Conservation (phyloP, 2,888 invertebrate genomes). For the Phania funesta region DNA sequence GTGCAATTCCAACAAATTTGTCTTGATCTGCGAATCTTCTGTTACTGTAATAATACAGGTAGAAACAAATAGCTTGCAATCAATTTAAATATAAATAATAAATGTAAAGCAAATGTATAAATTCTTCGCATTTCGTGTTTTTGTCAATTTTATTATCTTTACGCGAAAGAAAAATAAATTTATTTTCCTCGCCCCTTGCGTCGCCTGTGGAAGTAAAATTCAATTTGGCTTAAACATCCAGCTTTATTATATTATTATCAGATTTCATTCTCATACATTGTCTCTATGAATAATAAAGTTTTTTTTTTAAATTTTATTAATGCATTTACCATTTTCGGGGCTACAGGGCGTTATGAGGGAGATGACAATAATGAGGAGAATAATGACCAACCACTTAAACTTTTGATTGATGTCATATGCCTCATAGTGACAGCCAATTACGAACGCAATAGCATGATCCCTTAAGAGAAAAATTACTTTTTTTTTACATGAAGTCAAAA, state of each 20-base stretch:
- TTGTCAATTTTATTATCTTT: neutral
- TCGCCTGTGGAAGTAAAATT: constrained; percentile 30
- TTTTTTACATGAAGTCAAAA: constrained; percentile 29
- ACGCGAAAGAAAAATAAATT: constrained; percentile 10
- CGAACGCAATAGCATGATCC: constrained; percentile 8
- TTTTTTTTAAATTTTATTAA: neutral
- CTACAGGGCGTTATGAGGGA: neutral
- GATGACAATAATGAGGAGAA: neutral
- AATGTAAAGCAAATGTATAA: no score
- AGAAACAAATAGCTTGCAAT: no score
- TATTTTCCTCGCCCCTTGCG: neutral
- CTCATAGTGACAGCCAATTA: constrained; percentile 62
- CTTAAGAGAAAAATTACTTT: neutral
- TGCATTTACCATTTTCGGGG: neutral
- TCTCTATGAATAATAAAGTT: constrained; percentile 1
- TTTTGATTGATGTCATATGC: constrained; percentile 63
- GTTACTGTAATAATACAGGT: no score
- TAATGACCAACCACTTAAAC: constrained; percentile 46
- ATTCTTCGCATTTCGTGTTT: no score
- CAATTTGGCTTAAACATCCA: constrained; percentile 56
- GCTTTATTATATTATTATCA: constrained; percentile 32
- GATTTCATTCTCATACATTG: constrained; percentile 11
- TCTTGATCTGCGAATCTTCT: no score
- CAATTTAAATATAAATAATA: no score
- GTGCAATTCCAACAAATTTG: no score